These are phyloP conservation scores for Lepidochrysops patricia DNA, from an alignment of 2,888 invertebrate species.

Conservation along the genomic window DNA sequence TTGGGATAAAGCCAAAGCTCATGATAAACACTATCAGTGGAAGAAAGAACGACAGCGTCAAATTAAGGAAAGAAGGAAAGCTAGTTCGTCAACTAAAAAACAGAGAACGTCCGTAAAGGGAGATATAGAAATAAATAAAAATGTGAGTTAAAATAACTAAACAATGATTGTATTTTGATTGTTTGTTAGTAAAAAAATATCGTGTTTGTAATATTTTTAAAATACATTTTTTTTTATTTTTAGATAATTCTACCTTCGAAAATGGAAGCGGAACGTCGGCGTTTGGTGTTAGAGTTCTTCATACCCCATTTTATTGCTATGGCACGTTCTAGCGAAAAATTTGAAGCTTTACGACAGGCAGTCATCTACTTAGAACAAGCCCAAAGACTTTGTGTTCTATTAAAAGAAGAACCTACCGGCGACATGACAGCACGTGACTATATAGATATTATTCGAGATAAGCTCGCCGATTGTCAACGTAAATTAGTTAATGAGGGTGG, in stretches of 20 bases:
- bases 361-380: conserved; percentile 82
- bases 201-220: too few species aligned
- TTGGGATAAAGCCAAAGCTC: conserved; percentile 66
- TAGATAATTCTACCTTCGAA: conserved; percentile 57
- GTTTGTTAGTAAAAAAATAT: background rate
- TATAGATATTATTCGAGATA: conserved; percentile 68
- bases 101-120: conserved; percentile 42
- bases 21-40: conserved; percentile 65
- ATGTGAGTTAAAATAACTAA: conserved; percentile 52
- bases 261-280: conserved; percentile 75
- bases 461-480: conserved; percentile 62
- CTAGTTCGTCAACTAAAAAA: conserved; percentile 40
- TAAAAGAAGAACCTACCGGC: conserved; percentile 74
- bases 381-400: conserved; percentile 76
- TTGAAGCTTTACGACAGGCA: conserved; percentile 76
- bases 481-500: conserved; percentile 55
- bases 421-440: conserved; percentile 71
- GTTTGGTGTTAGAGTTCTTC: conserved; percentile 80
- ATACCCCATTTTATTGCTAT: conserved; percentile 82
- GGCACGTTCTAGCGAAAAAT: conserved; percentile 77
- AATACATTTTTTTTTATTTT: conserved; percentile 43
- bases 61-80: conserved; percentile 50
- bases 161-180: too few species aligned
- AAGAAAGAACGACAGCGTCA: conserved; percentile 47
- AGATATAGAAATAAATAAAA: conserved; percentile 69